phyloP scores from a whole-genome alignment of 2,797 vertebrate species.

The Pogonophryne albipinna region DNA sequence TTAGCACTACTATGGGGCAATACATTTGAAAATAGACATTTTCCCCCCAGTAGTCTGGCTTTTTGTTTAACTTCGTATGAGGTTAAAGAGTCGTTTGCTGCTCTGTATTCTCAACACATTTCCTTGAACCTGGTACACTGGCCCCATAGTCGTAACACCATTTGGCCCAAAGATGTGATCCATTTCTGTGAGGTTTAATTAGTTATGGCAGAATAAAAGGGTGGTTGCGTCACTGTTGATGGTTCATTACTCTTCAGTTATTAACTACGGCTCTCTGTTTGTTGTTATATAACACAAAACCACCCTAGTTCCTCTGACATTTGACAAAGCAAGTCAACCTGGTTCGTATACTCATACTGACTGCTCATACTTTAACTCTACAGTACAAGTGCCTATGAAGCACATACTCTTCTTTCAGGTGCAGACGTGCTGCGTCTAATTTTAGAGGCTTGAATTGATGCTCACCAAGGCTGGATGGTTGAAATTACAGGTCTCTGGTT shows the following conservation, averaged over 20 bases:
- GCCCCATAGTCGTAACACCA: slow-evolving; percentile 22
- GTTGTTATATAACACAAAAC: slow-evolving; percentile 68
- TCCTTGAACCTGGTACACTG: slow-evolving; percentile 31
- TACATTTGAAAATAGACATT: slow-evolving; percentile 4
- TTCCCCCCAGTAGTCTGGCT: not conserved
- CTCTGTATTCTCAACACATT: slow-evolving; percentile 30
- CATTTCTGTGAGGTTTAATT: slow-evolving; percentile 61
- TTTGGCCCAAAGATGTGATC: slow-evolving; percentile 28
- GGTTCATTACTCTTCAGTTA: slow-evolving; percentile 73
- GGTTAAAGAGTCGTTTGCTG: not conserved
- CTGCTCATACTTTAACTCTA: not conserved
- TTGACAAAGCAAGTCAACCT: not conserved
- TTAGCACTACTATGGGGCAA: not conserved
- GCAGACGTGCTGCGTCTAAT: slow-evolving; percentile 38
- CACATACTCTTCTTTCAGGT: slow-evolving; percentile 32
- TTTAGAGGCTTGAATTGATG: slow-evolving; percentile 44
- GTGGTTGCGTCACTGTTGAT: slow-evolving; percentile 72
- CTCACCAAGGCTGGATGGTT: not conserved
- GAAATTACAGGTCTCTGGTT: slow-evolving; percentile 45
- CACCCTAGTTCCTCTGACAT: not conserved
- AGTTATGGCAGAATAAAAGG: slow-evolving; percentile 56
- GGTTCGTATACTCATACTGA: not conserved
- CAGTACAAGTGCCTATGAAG: not conserved
- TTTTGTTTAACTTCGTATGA: not conserved
- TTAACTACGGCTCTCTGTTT: slow-evolving; percentile 30